phyloP scores from a whole-genome alignment of 2,113 vertebrate genomes.

The Piprites chloris region DNA sequence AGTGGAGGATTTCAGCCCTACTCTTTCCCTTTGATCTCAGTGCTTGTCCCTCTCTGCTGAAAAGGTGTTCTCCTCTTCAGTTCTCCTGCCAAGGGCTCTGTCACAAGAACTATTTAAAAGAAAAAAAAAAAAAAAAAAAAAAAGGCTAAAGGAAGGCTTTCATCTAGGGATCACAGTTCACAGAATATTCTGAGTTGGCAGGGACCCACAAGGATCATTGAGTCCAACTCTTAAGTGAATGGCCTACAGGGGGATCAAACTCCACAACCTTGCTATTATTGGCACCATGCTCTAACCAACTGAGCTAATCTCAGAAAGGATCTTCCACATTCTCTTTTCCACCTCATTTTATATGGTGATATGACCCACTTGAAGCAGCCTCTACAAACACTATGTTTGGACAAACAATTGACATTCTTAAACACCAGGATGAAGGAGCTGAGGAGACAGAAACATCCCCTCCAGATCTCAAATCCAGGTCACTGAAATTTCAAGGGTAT shows the following conservation, averaged over 20 bases:
- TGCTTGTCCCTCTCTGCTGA: background rate
- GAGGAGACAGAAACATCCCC: background rate
- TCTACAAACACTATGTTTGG: background rate
- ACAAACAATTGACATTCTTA: background rate
- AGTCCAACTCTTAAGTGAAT: background rate
- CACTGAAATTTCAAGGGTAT: background rate
- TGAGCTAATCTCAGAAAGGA: background rate
- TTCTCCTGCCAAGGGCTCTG: background rate
- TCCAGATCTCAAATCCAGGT: background rate
- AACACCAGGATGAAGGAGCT: background rate
- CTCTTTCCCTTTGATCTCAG: background rate
- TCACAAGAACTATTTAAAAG: background rate
- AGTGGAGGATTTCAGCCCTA: background rate
- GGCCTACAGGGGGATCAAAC: background rate
- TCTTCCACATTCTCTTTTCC: background rate
- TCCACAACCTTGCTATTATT: background rate
- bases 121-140: too few relatives aligned
- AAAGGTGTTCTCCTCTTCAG: background rate
- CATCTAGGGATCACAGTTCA: background rate
- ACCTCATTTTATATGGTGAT: background rate
- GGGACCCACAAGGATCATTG: background rate
- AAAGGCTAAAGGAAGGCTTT: background rate
- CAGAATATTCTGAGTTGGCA: background rate
- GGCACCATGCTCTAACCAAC: background rate
- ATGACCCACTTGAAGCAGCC: background rate